phyloP scores from a whole-genome alignment of 1,140 invertebrate genomes.

The Pachypeltis micranthus region DNA sequence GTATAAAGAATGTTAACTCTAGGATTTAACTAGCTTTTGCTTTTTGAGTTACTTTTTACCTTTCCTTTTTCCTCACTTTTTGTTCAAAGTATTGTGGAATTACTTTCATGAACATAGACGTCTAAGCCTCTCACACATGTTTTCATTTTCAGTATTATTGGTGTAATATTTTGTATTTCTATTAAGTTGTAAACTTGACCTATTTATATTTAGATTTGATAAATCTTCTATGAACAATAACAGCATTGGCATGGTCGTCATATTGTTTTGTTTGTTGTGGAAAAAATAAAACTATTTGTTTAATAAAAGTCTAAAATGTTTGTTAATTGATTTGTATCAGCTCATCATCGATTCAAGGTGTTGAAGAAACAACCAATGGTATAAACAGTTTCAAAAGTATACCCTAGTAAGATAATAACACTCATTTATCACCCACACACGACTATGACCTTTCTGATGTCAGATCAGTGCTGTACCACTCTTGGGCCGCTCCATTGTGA shows the following conservation, averaged over 20 bases:
- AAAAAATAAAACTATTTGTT: slow-evolving; percentile 22
- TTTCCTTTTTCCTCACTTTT: too few species aligned
- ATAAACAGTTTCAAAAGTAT: too few species aligned
- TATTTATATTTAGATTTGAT: slow-evolving; percentile 14
- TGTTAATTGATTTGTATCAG: too few species aligned
- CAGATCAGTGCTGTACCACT: too few species aligned
- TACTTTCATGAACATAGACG: background rate
- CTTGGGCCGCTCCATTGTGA: too few species aligned
- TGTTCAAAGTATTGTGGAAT: background rate
- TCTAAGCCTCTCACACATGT: background rate
- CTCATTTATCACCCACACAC: too few species aligned
- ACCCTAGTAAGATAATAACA: too few species aligned
- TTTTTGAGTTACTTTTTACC: slow-evolving; percentile 1
- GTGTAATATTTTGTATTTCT: slow-evolving; percentile 8
- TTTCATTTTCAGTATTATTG: slow-evolving; percentile 12
- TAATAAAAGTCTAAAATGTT: slow-evolving; percentile 13
- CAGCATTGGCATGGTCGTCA: slow-evolving; percentile 16
- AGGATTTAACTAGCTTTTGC: slow-evolving; percentile 3
- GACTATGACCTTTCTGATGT: too few species aligned
- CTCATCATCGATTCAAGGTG: too few species aligned
- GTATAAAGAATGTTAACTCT: background rate
- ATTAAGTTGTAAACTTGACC: slow-evolving; percentile 9
- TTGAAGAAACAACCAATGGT: too few species aligned
- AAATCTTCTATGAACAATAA: slow-evolving; percentile 13
- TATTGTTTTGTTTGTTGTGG: slow-evolving; percentile 20